A percentile compares a stretch with the other conserved stretches of the same genome.
Evolutionary conservation across 2,797 vertebrate genomes (phyloP).

Genomic region (Myoxocephalus aenaeus): DNA sequence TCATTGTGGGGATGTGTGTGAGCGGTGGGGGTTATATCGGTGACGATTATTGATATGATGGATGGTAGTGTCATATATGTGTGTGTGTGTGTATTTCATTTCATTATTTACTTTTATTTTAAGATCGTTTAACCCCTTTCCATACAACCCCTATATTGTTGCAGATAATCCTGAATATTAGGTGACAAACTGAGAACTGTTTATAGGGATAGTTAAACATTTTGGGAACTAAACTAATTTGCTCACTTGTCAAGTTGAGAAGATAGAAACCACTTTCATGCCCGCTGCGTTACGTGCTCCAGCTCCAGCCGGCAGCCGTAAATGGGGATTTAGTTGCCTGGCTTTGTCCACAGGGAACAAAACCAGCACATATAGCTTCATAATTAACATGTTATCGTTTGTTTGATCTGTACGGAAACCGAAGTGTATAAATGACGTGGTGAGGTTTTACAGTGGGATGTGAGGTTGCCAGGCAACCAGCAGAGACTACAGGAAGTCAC

Average conservation of each 20-base stretch:
- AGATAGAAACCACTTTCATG: neutral
- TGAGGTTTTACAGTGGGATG: neutral
- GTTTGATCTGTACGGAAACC: neutral
- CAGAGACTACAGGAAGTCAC: conserved; percentile 11
- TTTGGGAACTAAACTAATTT: neutral
- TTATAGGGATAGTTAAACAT: neutral
- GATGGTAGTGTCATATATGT: no score
- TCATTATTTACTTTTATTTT: neutral
- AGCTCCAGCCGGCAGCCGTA: neutral
- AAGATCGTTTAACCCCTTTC: neutral
- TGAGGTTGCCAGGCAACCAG: conserved; percentile 50
- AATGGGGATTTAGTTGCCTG: neutral
- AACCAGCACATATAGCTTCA: neutral
- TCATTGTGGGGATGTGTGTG: conserved; percentile 3
- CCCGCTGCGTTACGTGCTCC: neutral
- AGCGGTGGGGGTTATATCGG: neutral
- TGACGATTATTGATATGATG: neutral
- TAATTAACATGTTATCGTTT: neutral
- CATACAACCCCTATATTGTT: neutral
- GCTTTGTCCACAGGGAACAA: neutral
- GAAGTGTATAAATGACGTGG: neutral
- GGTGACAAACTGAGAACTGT: neutral
- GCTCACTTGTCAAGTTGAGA: neutral
- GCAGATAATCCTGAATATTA: neutral
- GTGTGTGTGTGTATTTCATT: neutral